A percentile compares a stretch with the other conserved stretches of the same genome.
phyloP scores from a whole-genome alignment of 1,140 invertebrate species.

The Meloidogyne hapla region DNA sequence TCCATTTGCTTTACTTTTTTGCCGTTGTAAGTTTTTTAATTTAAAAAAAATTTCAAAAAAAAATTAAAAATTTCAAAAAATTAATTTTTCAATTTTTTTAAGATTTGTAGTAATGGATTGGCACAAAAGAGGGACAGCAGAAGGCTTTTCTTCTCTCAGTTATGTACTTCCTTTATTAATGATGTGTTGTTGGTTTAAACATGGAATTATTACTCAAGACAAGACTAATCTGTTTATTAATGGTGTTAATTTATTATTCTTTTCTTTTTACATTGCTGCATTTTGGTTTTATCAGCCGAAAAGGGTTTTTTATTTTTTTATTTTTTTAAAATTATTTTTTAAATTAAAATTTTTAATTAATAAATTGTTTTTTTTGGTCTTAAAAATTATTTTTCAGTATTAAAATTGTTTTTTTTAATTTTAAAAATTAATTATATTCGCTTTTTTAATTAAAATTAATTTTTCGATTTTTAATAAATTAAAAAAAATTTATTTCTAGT shows the following conservation, averaged over 20 bases:
- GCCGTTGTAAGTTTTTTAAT: conserved; percentile 48
- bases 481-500: too few species aligned
- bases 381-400: too few species aligned
- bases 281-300: conserved; percentile 63
- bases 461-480: too few species aligned
- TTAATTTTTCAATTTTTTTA: not conserved
- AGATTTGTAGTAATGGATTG: conserved; percentile 50
- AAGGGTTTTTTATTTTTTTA: conserved; percentile 42
- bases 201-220: conserved; percentile 58
- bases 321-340: conserved; percentile 9
- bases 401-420: too few species aligned
- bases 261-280: conserved; percentile 52
- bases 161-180: conserved; percentile 62
- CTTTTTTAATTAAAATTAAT: too few species aligned
- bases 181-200: conserved; percentile 56
- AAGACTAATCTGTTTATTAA: conserved; percentile 58
- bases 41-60: not conserved
- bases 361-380: too few species aligned
- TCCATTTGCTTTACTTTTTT: conserved; percentile 62
- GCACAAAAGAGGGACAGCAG: conserved; percentile 56
- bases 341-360: too few species aligned
- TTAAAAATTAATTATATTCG: too few species aligned
- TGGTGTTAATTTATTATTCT: conserved; percentile 54
- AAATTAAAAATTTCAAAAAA: too few species aligned
- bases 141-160: conserved; percentile 62